These are phyloP conservation scores for Brachionus angularis DNA, from an alignment of 1,140 invertebrate genomes.

Conservation along the genomic window DNA sequence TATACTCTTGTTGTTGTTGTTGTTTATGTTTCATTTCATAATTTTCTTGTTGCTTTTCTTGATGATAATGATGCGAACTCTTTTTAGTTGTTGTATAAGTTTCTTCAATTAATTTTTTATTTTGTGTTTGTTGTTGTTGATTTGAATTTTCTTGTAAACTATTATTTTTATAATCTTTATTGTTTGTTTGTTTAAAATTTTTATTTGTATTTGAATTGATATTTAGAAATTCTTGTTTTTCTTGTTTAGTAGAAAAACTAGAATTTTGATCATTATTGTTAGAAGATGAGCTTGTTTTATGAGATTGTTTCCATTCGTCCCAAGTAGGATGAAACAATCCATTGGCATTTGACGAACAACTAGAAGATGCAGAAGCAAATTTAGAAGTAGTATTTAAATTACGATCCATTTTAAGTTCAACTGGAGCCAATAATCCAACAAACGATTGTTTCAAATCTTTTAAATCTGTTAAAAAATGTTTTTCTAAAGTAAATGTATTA, in stretches of 20 bases:
- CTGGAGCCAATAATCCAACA: too few species aligned
- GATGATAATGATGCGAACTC: neutral
- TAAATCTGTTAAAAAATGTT: too few species aligned
- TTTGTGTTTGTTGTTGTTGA: neutral
- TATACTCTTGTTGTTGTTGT: neutral
- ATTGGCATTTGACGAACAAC: neutral
- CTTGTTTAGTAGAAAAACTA: too few species aligned
- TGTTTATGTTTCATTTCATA: neutral
- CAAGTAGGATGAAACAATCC: conserved; percentile 40
- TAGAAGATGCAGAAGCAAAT: too few species aligned
- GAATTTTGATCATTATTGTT: too few species aligned
- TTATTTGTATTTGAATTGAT: too few species aligned
- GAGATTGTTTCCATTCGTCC: conserved; percentile 42
- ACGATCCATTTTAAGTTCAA: too few species aligned
- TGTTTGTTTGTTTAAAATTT: neutral
- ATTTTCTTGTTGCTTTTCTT: neutral
- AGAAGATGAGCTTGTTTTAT: conserved; percentile 9
- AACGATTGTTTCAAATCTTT: too few species aligned
- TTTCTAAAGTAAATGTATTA: too few species aligned
- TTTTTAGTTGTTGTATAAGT: too few species aligned
- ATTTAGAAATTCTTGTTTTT: too few species aligned
- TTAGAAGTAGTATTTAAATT: too few species aligned
- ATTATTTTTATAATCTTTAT: neutral
- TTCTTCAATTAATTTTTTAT: neutral
- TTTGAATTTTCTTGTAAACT: neutral